Conservation (phyloP, 2,797 vertebrate genomes). For the Apogon hyalosoma region DNA sequence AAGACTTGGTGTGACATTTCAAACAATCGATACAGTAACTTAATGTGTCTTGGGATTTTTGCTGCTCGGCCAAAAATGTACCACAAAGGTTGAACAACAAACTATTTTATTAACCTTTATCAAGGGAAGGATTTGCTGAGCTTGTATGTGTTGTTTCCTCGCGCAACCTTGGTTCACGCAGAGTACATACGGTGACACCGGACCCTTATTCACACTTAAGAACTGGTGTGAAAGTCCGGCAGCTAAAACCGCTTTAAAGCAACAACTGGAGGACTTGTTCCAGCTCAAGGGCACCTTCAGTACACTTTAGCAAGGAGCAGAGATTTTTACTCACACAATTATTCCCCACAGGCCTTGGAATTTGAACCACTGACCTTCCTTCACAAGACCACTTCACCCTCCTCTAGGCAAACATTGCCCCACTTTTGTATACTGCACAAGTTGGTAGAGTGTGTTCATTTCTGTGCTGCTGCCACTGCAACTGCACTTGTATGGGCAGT, state of each 20-base stretch:
- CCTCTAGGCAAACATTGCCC: conserved; percentile 65
- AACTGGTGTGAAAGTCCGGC: conserved; percentile 25
- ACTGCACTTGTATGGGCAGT: conserved; percentile 29
- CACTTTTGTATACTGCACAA: conserved; percentile 52
- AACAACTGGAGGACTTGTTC: conserved; percentile 2
- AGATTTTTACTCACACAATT: conserved; percentile 26
- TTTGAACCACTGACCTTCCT: conserved; percentile 62
- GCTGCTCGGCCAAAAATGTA: conserved; percentile 19
- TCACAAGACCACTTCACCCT: conserved; percentile 52
- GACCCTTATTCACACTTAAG: conserved; percentile 25
- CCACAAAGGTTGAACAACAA: conserved; percentile 41
- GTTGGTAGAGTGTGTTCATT: conserved; percentile 21
- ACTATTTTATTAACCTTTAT: conserved; percentile 68
- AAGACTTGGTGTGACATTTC: conserved; percentile 63
- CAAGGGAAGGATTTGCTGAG: conserved; percentile 40
- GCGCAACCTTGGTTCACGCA: conserved; percentile 16
- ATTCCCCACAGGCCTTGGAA: conserved; percentile 18
- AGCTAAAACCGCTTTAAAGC: conserved; percentile 25
- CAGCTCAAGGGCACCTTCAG: conserved; percentile 54
- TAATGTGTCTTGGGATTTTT: conserved; percentile 44
- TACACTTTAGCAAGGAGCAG: conserved; percentile 25
- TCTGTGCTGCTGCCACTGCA: conserved; percentile 26
- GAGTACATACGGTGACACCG: not conserved
- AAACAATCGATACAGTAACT: conserved; percentile 61
- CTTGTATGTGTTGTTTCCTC: conserved; percentile 26